Conservation (phyloP, 1,140 invertebrate genomes). For the Eriosoma lanigerum region DNA sequence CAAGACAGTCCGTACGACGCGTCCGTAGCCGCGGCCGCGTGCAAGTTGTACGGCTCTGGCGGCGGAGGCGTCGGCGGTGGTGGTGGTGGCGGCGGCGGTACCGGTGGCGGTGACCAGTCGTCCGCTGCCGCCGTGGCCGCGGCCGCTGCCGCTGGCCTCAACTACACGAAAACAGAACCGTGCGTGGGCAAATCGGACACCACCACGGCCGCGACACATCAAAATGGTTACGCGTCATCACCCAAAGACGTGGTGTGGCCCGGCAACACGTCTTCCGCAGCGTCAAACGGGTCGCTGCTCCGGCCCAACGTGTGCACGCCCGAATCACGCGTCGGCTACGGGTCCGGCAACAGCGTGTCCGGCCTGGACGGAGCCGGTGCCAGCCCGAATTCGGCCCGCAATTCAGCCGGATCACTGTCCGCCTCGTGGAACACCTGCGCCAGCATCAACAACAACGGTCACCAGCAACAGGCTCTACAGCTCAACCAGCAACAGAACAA, state of each 20-base stretch:
- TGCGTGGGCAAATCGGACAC: constrained; percentile 62
- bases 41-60: constrained; percentile 77
- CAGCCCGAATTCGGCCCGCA: constrained; percentile 61
- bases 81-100: constrained; percentile 68
- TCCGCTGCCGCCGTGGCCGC: constrained; percentile 68
- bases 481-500: constrained; percentile 80
- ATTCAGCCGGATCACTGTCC: constrained; percentile 63
- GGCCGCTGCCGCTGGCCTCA: constrained; percentile 67
- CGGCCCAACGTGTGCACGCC: constrained; percentile 83
- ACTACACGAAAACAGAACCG: constrained; percentile 63
- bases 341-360: constrained; percentile 63
- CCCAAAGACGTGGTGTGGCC: constrained; percentile 68
- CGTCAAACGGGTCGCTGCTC: constrained; percentile 65
- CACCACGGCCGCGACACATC: constrained; percentile 73
- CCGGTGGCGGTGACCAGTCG: constrained; percentile 65
- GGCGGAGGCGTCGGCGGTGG: constrained; percentile 57
- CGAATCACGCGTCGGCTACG: constrained; percentile 69
- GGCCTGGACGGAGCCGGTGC: constrained; percentile 72
- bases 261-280: constrained; percentile 60
- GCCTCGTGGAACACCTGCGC: constrained; percentile 80
- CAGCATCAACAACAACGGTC: constrained; percentile 69
- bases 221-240: constrained; percentile 78
- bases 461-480: constrained; percentile 73
- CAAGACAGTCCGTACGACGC: constrained; percentile 88
- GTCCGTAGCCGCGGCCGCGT: constrained; percentile 79